Evolutionary conservation across 1,140 invertebrate species (phyloP), one percentile per base, ranked within the genome.

Genomic region (Drosophila baimaii): DNA sequence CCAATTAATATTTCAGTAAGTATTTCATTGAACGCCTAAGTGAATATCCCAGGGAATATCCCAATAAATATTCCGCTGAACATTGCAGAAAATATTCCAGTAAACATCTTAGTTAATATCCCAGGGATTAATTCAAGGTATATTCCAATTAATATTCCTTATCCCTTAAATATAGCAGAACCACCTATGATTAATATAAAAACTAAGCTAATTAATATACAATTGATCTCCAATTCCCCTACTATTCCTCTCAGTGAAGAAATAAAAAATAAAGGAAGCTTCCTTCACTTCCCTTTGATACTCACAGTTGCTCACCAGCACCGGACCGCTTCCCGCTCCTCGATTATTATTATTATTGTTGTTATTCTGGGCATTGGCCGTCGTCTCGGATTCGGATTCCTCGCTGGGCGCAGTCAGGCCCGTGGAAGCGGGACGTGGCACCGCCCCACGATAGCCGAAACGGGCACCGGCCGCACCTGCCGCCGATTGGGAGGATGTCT

Each of bases 241-340:
- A 31, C 3, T 2, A 19, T 33, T 52, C 2, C 7, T 52, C 33
- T 10, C 49, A 2, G 15, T 52, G 29, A 15, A 33, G 4, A 15
- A 21, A 27, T n/a, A 33, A 39, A 21, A 21, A 33, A 1, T 15
- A 15, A 15, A 33, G 13, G 5, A 52, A 52, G 7, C 21, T n/a
- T 21, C 21, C 51, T 33, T 52, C 49, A 29, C 31, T 52, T 52
- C 12, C 49, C 49, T n/a, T 5, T n/a, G 29, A 52, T 52, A 91
- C 90, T 91, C 74, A 91, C 90, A 74, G 72, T 91, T 91, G 76
- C 90, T 91, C 43, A 91, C 90, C 49, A 91, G 31, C 58, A 69
- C 84, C 17, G 74, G 70, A 46, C 55, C 43, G 27, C 23, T 75
- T 52, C 37, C 57, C 75, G 56, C 23, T 58, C 63, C 66, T 5